Evolutionary conservation across 2,113 vertebrate species (phyloP).

Genomic region (Thymallus thymallus): DNA sequence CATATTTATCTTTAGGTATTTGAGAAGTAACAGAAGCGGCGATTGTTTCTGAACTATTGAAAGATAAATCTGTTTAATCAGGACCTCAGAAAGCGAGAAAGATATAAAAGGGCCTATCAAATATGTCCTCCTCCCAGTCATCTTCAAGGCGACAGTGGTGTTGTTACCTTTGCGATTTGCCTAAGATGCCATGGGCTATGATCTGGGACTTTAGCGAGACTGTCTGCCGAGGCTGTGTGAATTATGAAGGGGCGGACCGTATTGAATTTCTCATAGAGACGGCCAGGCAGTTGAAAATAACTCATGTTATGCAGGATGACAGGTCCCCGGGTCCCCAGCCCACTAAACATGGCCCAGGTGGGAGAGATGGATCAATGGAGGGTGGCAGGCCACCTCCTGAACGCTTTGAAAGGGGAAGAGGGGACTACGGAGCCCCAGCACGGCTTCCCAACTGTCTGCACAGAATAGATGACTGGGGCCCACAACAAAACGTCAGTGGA

Average conservation of each 20-base stretch:
- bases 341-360: constrained; percentile 71
- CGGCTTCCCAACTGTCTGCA: constrained; percentile 79
- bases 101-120: constrained; percentile 19
- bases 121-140: constrained; percentile 78
- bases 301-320: constrained; percentile 83
- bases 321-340: constrained; percentile 84
- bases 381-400: constrained; percentile 66
- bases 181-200: constrained; percentile 92
- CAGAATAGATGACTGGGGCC: constrained; percentile 72
- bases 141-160: constrained; percentile 90
- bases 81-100: constrained; percentile 24
- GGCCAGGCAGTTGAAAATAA: constrained; percentile 83
- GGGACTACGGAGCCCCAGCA: constrained; percentile 60
- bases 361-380: constrained; percentile 62
- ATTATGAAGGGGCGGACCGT: constrained; percentile 88
- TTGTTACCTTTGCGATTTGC: constrained; percentile 87
- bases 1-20: constrained; percentile 9
- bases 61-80: not conserved
- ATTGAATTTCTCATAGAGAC: constrained; percentile 87
- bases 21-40: too few species aligned
- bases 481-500: constrained; percentile 72
- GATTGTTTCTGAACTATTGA: too few species aligned
- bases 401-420: constrained; percentile 70
- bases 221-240: constrained; percentile 89
- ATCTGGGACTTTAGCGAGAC: constrained; percentile 92